These are phyloP conservation scores for Cinclus cinclus DNA, from an alignment of 2,113 vertebrate species.

Conservation along the genomic window DNA sequence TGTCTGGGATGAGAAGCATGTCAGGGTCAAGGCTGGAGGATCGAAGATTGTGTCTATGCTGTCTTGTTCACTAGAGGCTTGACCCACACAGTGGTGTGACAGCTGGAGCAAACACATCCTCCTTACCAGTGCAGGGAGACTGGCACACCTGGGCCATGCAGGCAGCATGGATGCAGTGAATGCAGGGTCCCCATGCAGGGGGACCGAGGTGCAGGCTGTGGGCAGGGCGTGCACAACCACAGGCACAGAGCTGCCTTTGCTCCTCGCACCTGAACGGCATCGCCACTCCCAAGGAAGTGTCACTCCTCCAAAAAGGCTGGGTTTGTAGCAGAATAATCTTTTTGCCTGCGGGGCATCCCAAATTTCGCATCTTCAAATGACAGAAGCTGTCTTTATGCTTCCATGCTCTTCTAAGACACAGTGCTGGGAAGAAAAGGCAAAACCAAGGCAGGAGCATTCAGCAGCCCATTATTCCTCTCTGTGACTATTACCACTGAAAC, in stretches of 20 bases:
- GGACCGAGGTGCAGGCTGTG: neutral
- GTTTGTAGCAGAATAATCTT: neutral
- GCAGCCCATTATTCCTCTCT: neutral
- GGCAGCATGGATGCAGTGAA: accelerated
- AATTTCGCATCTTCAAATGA: neutral
- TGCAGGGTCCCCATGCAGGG: neutral
- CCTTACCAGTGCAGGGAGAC: accelerated
- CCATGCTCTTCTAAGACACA: neutral
- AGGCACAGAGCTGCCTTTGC: neutral
- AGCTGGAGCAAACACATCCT: accelerated
- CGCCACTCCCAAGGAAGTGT: accelerated
- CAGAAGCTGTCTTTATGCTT: neutral
- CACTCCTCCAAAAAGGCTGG: neutral
- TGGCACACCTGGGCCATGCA: accelerated
- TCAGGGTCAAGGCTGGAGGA: neutral
- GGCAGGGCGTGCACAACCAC: accelerated
- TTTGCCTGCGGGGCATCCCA: neutral
- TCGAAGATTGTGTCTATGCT: neutral
- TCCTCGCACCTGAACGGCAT: accelerated
- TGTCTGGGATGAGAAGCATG: accelerated
- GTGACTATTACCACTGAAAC: accelerated
- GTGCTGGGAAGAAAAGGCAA: neutral
- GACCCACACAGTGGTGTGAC: accelerated
- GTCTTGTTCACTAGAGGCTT: neutral
- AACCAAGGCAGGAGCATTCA: neutral